Base-by-base conservation (phyloP, 2,113 vertebrate species). In the Rousettus leschenaultii region DNA sequence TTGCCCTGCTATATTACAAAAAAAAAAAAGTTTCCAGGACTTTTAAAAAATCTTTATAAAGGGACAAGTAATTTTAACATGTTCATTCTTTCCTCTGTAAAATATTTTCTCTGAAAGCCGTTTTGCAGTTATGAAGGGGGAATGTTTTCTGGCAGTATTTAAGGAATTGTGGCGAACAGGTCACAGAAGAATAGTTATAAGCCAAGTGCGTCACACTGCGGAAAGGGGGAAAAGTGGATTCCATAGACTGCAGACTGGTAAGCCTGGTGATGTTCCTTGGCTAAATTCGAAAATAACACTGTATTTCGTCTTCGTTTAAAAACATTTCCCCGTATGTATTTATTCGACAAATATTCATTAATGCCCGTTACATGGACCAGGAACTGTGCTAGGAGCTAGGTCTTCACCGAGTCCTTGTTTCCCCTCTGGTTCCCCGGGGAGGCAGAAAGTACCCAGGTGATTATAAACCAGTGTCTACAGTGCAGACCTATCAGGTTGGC, bases 161-260 rank as follows among this genome's bases (percentile, higher is more conserved):
- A 66, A 95, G 63, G 57, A 86, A 80, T 86, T 77, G 33, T 82
- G 79, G 48, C 51, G n/a, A 73, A 79, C 77, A 43, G 48, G 57
- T 86, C n/a, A 66, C 88, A 45, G 59, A 93, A 96, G 73, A 95
- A 61, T 7, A 35, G 75, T 80, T 73, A 59, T 63, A 73, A 90
- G 28, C 70, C 70, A 73, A 57, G 86, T 57, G 48, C 82, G 66
- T 70, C 65, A 30, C 55, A 19, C 70, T 86, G 61, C 61, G 68
- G n/a, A 97, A 94, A 33, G 22, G 21, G 83, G 26, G 12, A 3
- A 78, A 74, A 55, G 15, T 95, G 71, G 48, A 83, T 53, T 83
- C 75, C 87, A 5, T 83, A 94, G 78, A 80, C 43, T 61, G 53
- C 40, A 79, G 24, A 51, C 79, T 89, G 92, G 79, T 94, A 95